Evolutionary conservation across 2,113 vertebrate genomes (phyloP).

Genomic region (Alces alces): DNA sequence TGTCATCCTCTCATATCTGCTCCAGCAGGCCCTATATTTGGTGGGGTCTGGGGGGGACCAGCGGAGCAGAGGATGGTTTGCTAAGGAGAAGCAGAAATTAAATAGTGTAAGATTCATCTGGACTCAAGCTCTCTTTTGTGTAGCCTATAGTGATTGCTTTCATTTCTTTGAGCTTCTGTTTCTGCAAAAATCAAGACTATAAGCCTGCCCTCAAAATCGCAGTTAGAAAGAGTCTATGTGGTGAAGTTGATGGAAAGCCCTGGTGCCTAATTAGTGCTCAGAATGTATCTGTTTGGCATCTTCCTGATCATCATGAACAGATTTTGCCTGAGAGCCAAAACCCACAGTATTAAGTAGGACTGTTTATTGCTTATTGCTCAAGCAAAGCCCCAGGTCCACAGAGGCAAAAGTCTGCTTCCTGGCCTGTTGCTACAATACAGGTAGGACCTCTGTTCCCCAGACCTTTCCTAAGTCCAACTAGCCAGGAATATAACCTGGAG

Average conservation of each 20-base stretch:
- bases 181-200: neutral
- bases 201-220: neutral
- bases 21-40: neutral
- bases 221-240: neutral
- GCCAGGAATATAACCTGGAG: neutral
- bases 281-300: neutral
- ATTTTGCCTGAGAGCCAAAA: neutral
- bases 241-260: neutral
- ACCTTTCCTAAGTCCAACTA: too few species aligned
- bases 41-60: accelerated
- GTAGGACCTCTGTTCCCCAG: neutral
- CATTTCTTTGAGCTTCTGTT: neutral
- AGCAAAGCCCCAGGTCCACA: neutral
- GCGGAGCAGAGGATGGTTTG: neutral
- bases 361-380: neutral
- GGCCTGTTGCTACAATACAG: neutral
- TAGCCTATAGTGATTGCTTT: neutral
- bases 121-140: neutral
- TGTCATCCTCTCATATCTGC: neutral
- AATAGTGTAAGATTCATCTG: neutral
- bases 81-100: neutral
- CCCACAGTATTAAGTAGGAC: neutral
- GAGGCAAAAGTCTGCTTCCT: neutral
- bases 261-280: neutral
- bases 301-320: neutral